Conservation (phyloP, 2,888 invertebrate genomes). For the Euplagia quadripunctaria region DNA sequence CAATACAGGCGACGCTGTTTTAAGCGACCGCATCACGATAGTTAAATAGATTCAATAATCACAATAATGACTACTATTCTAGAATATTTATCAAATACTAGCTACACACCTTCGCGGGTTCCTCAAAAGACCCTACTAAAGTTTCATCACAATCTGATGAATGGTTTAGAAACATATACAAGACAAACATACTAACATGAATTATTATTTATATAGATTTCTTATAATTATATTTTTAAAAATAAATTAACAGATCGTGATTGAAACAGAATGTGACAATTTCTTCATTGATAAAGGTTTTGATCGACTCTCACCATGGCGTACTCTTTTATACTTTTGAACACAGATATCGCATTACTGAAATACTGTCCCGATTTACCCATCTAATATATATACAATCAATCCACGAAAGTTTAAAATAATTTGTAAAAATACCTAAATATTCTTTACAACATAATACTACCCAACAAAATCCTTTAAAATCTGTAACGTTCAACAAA, state of each 20-base stretch:
- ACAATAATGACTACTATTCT: too few relatives aligned
- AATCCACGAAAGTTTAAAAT: background rate
- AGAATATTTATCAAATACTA: too few relatives aligned
- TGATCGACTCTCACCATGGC: background rate
- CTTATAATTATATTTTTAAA: background rate
- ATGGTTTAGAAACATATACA: background rate
- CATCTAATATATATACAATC: background rate
- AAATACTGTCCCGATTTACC: background rate
- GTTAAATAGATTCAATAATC: too few relatives aligned
- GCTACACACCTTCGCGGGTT: too few relatives aligned
- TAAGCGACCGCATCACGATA: background rate
- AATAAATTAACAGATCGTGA: background rate
- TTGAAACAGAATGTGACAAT: background rate
- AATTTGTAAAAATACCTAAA: background rate
- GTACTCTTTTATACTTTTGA: too few relatives aligned
- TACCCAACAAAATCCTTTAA: background rate
- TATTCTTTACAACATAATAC: background rate
- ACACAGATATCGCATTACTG: too few relatives aligned
- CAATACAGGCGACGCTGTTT: background rate
- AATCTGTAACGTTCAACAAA: conserved; percentile 1
- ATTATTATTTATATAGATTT: background rate
- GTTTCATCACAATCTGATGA: background rate
- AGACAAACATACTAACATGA: background rate
- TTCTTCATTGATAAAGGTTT: background rate
- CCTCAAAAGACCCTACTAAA: background rate